These are phyloP conservation scores for Strix uralensis DNA, from an alignment of 2,113 vertebrate species.

Conservation along the genomic window DNA sequence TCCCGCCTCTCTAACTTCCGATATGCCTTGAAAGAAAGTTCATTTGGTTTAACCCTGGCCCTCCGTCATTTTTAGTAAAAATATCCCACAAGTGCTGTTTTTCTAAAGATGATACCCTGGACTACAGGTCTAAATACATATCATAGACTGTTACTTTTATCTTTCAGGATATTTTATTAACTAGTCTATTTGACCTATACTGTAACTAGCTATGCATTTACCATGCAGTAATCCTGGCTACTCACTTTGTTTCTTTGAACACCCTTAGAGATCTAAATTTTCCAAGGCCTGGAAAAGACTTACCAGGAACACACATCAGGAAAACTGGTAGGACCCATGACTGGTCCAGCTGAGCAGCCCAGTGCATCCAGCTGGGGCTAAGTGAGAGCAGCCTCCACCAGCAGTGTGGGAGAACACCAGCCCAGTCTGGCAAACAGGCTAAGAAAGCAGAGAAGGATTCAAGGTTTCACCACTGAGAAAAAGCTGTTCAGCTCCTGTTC, in stretches of 20 bases:
- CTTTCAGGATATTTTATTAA: neutral
- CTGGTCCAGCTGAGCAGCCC: neutral
- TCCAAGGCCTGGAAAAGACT: neutral
- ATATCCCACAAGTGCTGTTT: neutral
- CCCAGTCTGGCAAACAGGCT: fast-evolving
- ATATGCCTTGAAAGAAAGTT: neutral
- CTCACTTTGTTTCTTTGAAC: neutral
- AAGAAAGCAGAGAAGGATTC: neutral
- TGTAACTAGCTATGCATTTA: neutral
- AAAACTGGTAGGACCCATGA: neutral
- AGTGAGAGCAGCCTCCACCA: neutral
- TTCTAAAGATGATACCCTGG: neutral
- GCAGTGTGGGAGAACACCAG: neutral
- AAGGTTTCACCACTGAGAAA: neutral
- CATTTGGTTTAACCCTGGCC: neutral
- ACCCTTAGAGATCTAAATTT: neutral
- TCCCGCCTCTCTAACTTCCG: constrained; percentile 27
- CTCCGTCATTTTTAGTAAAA: neutral
- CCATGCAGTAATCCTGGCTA: neutral
- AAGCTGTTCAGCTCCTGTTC: neutral
- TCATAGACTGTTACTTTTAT: neutral
- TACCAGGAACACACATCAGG: neutral
- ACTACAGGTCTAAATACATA: neutral
- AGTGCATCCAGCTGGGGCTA: neutral
- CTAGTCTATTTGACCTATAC: neutral